Evolutionary conservation across 2,888 invertebrate species (phyloP).

Genomic region (Eudasyphora cyanicolor): DNA sequence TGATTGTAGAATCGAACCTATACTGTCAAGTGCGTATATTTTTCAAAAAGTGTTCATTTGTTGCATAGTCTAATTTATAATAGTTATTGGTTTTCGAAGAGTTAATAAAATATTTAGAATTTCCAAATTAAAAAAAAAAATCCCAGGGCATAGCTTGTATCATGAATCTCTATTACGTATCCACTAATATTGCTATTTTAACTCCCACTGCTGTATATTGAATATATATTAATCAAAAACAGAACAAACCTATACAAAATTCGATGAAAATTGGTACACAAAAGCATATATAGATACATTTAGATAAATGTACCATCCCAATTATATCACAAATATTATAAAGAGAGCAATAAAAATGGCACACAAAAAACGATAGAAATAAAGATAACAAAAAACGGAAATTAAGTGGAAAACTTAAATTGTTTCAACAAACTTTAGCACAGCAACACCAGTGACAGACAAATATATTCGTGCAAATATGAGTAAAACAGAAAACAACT

Average conservation of each 20-base stretch:
- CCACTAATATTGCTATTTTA: neutral
- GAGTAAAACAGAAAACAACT: neutral
- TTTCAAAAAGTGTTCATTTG: too few species aligned
- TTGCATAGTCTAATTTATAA: too few species aligned
- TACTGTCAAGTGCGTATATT: too few species aligned
- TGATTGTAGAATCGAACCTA: too few species aligned
- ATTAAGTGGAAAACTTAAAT: constrained; percentile 11
- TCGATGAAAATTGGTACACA: neutral
- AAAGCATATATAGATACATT: neutral
- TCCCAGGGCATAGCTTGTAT: too few species aligned
- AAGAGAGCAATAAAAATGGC: neutral
- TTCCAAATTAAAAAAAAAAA: too few species aligned
- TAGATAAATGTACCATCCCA: neutral
- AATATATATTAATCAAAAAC: neutral
- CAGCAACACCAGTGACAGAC: neutral
- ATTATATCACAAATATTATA: neutral
- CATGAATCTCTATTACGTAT: too few species aligned
- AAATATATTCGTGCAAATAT: neutral
- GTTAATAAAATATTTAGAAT: too few species aligned
- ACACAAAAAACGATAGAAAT: neutral
- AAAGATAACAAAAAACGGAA: neutral
- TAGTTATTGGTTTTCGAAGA: too few species aligned
- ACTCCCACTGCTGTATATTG: neutral
- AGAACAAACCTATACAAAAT: neutral
- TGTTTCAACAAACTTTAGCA: neutral